phyloP scores from a whole-genome alignment of 2,797 vertebrate species.

The Sciurus carolinensis region DNA sequence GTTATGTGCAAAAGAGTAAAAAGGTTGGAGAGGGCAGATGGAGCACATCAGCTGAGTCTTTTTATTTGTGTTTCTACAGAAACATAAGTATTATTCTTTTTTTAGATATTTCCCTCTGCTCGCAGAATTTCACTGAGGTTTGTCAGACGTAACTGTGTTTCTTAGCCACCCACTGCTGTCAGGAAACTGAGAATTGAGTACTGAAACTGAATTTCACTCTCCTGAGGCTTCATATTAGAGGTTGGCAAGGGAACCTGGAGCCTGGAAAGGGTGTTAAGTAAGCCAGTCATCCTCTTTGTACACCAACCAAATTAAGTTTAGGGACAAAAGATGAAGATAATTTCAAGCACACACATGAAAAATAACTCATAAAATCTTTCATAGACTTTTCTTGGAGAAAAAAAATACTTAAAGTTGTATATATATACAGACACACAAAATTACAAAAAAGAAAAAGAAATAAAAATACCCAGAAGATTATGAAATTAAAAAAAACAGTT shows the following conservation, averaged over 20 bases:
- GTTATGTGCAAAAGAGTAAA: neutral
- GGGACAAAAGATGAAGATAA: neutral
- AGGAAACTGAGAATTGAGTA: constrained; percentile 65
- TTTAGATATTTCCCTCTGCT: neutral
- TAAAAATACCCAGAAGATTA: neutral
- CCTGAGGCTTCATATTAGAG: constrained; percentile 52
- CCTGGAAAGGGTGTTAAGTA: constrained; percentile 31
- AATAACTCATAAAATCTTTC: neutral
- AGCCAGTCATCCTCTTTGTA: neutral
- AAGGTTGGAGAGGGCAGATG: fast-evolving
- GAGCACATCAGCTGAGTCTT: neutral
- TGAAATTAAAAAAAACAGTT: neutral
- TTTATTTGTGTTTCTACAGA: constrained; percentile 1
- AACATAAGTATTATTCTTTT: neutral
- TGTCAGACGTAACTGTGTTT: constrained; percentile 34
- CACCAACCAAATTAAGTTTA: constrained; percentile 57
- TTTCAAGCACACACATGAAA: neutral
- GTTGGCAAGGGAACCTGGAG: neutral
- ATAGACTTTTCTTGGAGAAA: neutral
- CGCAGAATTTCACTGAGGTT: constrained; percentile 26
- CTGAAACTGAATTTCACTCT: constrained; percentile 51
- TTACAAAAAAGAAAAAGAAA: neutral
- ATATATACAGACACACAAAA: neutral
- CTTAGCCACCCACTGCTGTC: neutral
- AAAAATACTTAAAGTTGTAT: neutral